Evolutionary conservation across 2,797 vertebrate species (phyloP).

Genomic region (Myotis vivesi): DNA sequence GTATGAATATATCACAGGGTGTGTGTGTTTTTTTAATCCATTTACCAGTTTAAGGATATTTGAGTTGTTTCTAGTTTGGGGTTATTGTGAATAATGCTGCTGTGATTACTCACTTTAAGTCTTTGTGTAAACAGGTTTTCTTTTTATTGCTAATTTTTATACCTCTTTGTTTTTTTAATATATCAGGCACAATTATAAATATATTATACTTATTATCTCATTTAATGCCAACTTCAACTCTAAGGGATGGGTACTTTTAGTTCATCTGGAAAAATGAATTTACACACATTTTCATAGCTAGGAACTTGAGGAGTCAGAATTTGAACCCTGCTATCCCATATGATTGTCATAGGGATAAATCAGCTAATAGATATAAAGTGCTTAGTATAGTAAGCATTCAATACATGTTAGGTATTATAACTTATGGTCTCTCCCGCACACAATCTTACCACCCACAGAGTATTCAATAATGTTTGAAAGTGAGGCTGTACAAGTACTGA

Average conservation of each 20-base stretch:
- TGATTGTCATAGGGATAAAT: slow-evolving; percentile 46
- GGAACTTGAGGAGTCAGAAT: slow-evolving; percentile 28
- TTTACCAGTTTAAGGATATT: neutral
- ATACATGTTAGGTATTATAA: slow-evolving; percentile 58
- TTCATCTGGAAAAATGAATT: neutral
- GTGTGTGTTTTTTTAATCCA: neutral
- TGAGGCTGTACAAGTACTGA: neutral
- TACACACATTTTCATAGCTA: neutral
- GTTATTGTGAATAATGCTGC: neutral
- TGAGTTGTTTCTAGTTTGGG: neutral
- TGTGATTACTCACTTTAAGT: neutral
- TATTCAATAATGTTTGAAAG: slow-evolving; percentile 14
- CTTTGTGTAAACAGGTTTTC: neutral
- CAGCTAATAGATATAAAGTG: slow-evolving; percentile 47
- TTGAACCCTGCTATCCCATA: slow-evolving; percentile 43
- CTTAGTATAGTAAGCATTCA: slow-evolving; percentile 42
- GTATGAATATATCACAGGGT: neutral
- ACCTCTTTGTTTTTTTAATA: neutral
- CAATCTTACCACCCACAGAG: slow-evolving; percentile 1
- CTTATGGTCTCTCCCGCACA: slow-evolving; percentile 38
- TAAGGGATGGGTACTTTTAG: neutral
- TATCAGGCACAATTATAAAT: neutral
- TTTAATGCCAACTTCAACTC: neutral
- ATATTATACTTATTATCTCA: neutral
- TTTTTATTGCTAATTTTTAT: neutral